Base-by-base conservation (phyloP, 2,888 invertebrate species). In the Lymantria dispar region DNA sequence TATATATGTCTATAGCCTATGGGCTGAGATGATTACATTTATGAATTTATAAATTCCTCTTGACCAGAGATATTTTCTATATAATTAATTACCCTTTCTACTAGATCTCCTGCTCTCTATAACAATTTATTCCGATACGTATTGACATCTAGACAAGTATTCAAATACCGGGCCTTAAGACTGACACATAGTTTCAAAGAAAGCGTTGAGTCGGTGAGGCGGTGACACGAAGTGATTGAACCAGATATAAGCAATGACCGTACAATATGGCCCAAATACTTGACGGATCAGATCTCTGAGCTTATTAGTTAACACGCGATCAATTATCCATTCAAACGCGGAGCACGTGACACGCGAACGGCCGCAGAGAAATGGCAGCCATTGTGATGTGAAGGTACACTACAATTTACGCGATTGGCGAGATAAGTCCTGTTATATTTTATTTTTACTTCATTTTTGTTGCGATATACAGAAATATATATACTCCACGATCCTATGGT, bases 311-410 rank as follows among this genome's bases (percentile, higher is more conserved):
- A 67, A 54, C 67, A 67, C 60, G 72, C 74, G 75, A 76, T 76
- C 72, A 72, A 77, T 76, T 74, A 74, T 57, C 72, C 63, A 72
- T 72, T 72, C 67, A 70, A 64, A 66, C 68, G 73, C 31, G 68
- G 60, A 68, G 66, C 72, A 58, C 60, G 57, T 61, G 60, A 67
- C 63, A 54, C 56, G 58, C 62, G 50, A 60, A 53, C n/a, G n/a
- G 22, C 22, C 64, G 56, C 64, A 50, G 63, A 67, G 66, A 70
- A 72, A 73, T 70, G 64, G 57, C 57, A 63, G 51, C 63, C 67
- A 70, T 72, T 72, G 71, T 74, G 45, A 40, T 52, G 42, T 47
- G 48, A 44, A 14, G 47, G 57, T 50, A 43, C n/a, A 42, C 66
- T 64, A 68, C 50, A 50, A 36, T 40, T 37, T 42, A 7, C 12